phyloP scores from a whole-genome alignment of 35 echinoderm and acorn worm species.

The Patiria miniata region DNA sequence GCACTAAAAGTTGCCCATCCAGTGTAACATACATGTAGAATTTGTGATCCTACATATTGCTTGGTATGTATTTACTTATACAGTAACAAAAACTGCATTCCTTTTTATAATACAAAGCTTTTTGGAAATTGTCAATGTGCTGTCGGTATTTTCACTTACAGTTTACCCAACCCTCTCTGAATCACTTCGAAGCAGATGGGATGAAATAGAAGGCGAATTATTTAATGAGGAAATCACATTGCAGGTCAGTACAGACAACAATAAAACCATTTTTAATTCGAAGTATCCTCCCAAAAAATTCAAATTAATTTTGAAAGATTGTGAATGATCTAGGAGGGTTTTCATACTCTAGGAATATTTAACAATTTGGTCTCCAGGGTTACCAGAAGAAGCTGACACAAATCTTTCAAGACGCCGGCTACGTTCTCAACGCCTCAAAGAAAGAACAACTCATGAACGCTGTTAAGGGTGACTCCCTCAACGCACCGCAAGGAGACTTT shows the following conservation, averaged over 20 bases:
- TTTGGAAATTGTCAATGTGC: too few relatives aligned
- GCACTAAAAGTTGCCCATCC: too few relatives aligned
- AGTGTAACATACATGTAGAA: too few relatives aligned
- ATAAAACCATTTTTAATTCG: background rate
- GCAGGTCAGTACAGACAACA: background rate
- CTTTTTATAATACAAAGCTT: too few relatives aligned
- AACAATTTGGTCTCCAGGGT: background rate
- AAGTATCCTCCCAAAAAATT: background rate
- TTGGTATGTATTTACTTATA: too few relatives aligned
- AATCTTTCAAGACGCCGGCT: conserved; percentile 4
- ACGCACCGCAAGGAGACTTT: background rate
- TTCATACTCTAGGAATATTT: background rate
- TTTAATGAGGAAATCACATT: conserved; percentile 15
- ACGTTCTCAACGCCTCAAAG: background rate
- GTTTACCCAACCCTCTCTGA: conserved; percentile 6
- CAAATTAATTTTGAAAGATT: background rate
- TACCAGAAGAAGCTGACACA: conserved; percentile 5
- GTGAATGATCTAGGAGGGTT: background rate
- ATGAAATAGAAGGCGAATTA: conserved; percentile 5
- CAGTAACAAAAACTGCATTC: too few relatives aligned
- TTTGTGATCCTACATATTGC: too few relatives aligned
- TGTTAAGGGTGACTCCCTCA: background rate
- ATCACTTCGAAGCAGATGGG: background rate
- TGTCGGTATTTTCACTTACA: background rate
- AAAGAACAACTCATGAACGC: background rate